Evolutionary conservation across 2,888 invertebrate species (phyloP).

Genomic region (Idaea biselata): DNA sequence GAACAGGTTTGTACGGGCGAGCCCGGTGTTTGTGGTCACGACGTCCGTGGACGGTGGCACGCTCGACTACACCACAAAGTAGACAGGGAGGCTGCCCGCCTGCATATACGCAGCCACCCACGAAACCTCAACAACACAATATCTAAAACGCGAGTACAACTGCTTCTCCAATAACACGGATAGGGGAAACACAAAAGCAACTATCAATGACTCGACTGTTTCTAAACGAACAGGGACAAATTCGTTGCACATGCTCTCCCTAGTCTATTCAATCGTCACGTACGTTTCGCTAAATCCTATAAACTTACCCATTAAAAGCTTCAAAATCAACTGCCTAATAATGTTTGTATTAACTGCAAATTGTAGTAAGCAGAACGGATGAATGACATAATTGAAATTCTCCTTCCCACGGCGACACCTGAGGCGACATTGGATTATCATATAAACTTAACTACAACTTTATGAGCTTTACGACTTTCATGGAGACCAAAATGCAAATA

Average conservation of each 20-base stretch:
- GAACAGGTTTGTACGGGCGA: slow-evolving; percentile 63
- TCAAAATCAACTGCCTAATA: neutral
- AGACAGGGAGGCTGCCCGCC: slow-evolving; percentile 40
- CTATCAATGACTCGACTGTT: slow-evolving; percentile 55
- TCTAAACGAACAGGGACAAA: slow-evolving; percentile 48
- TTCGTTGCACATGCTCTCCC: slow-evolving; percentile 38
- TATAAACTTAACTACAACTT: no score
- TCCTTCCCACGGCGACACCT: slow-evolving; percentile 32
- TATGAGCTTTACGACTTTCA: slow-evolving; percentile 40
- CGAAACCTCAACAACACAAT: slow-evolving; percentile 49
- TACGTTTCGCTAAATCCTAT: slow-evolving; percentile 46
- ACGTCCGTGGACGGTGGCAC: slow-evolving; percentile 52
- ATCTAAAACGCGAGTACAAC: slow-evolving; percentile 36
- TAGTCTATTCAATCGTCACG: slow-evolving; percentile 61
- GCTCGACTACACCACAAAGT: slow-evolving; percentile 65
- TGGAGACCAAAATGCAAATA: slow-evolving; percentile 59
- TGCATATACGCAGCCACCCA: slow-evolving; percentile 33
- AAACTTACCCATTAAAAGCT: slow-evolving; percentile 11
- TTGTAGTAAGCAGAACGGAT: slow-evolving; percentile 29
- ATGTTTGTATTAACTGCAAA: slow-evolving; percentile 37
- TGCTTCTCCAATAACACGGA: slow-evolving; percentile 55
- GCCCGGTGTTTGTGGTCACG: slow-evolving; percentile 66
- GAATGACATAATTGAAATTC: slow-evolving; percentile 45
- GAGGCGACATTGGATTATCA: slow-evolving; percentile 33
- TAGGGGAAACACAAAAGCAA: slow-evolving; percentile 54